Percentiles rank a stretch among this genome's conserved stretches.
These are phyloP conservation scores for Cephus pygmeus DNA, from an alignment of 2,888 invertebrate species.

Conservation along the genomic window DNA sequence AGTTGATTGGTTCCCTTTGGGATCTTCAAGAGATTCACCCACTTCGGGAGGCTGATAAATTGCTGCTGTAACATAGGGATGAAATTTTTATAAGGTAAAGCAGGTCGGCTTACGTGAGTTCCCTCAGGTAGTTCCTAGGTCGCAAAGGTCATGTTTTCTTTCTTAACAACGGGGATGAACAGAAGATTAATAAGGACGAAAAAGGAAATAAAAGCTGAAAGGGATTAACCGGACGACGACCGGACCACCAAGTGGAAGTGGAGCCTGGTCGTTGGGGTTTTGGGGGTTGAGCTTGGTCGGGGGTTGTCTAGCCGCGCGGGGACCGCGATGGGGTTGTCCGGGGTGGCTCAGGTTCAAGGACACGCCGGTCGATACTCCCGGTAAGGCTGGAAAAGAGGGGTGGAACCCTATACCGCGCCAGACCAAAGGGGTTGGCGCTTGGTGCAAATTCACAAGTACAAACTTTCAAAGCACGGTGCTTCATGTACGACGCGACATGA, in stretches of 20 bases:
- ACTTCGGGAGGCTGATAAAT: slow-evolving; percentile 22
- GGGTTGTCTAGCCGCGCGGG: slow-evolving; percentile 57
- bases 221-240: slow-evolving; percentile 19
- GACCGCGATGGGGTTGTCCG: slow-evolving; percentile 31
- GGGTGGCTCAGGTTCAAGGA: slow-evolving; percentile 58
- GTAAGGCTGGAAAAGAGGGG: slow-evolving; percentile 20
- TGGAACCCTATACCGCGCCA: background rate
- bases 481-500: background rate
- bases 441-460: background rate
- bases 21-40: slow-evolving; percentile 15
- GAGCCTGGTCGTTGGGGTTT: slow-evolving; percentile 37
- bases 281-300: slow-evolving; percentile 45
- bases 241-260: slow-evolving; percentile 10
- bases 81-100: slow-evolving; percentile 13
- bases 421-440: background rate
- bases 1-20: slow-evolving; percentile 3
- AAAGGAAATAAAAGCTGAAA: slow-evolving; percentile 1
- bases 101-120: background rate
- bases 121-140: background rate
- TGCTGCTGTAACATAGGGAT: slow-evolving; percentile 21
- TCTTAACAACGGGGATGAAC: background rate
- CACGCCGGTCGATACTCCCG: slow-evolving; percentile 55
- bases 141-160: background rate
- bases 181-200: background rate
- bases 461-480: background rate